Evolutionary conservation across 35 echinoderm and acorn worm species (phyloP).

Genomic region (Acanthaster planci): DNA sequence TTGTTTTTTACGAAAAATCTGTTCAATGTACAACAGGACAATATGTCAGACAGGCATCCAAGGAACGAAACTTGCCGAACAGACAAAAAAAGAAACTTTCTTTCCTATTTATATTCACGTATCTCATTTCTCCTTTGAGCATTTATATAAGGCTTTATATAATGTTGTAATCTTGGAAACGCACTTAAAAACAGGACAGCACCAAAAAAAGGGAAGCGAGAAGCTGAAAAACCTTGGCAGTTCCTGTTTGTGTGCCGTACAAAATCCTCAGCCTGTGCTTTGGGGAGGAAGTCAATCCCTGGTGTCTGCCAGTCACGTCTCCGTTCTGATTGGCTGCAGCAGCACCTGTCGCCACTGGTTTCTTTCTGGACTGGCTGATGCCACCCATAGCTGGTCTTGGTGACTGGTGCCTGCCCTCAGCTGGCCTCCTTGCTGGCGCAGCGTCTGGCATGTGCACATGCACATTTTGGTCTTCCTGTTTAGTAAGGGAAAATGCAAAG

Average conservation of each 20-base stretch:
- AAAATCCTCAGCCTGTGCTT: constrained; percentile 44
- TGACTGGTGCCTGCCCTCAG: not conserved
- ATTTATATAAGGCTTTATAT: too few species aligned
- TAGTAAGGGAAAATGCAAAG: not conserved
- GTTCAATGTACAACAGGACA: too few species aligned
- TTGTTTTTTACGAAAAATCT: too few species aligned
- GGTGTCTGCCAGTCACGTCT: not conserved
- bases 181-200: not conserved
- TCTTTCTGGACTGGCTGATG: too few species aligned
- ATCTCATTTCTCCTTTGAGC: not conserved
- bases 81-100: too few species aligned
- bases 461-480: not conserved
- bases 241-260: constrained; percentile 75
- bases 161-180: too few species aligned
- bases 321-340: constrained; percentile 4
- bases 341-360: not conserved
- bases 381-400: not conserved
- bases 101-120: not conserved
- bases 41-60: too few species aligned
- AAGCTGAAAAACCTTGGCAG: constrained; percentile 46
- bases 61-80: too few species aligned
- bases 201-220: not conserved
- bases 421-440: not conserved
- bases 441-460: not conserved
- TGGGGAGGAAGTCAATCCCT: not conserved